A percentile compares a stretch with the other conserved stretches of the same genome.
These are phyloP conservation scores for Tokudaia tokunoshimensis DNA, from an alignment of 2,797 vertebrate genomes.

Conservation along the genomic window DNA sequence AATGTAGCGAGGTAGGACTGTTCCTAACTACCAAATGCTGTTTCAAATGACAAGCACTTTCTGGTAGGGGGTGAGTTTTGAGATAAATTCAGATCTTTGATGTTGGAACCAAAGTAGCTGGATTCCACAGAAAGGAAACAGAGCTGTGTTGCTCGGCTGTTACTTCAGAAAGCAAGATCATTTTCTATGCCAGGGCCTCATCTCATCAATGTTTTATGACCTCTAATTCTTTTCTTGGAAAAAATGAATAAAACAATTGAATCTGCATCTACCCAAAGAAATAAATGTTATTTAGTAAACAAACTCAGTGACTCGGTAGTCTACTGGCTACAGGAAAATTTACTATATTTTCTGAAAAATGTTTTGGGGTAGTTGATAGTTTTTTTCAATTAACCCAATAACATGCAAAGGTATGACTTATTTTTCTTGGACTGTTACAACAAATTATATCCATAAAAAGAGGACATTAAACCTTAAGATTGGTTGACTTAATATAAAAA, in stretches of 20 bases:
- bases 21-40: background rate
- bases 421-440: slow-evolving; percentile 68
- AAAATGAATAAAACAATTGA: slow-evolving; percentile 72
- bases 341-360: slow-evolving; percentile 67
- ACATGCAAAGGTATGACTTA: slow-evolving; percentile 58
- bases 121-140: slow-evolving; percentile 66
- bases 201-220: slow-evolving; percentile 77
- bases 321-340: slow-evolving; percentile 63
- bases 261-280: slow-evolving; percentile 80
- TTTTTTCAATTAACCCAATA: slow-evolving; percentile 73
- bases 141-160: slow-evolving; percentile 66
- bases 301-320: slow-evolving; percentile 79
- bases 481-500: slow-evolving; percentile 64
- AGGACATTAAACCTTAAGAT: slow-evolving; percentile 26
- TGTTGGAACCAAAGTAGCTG: slow-evolving; percentile 62
- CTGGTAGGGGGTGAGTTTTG: background rate
- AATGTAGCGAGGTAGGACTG: background rate
- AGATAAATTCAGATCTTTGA: slow-evolving; percentile 20
- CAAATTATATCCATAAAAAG: slow-evolving; percentile 60
- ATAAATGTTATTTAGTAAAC: slow-evolving; percentile 58
- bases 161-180: slow-evolving; percentile 79
- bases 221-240: slow-evolving; percentile 71
- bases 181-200: slow-evolving; percentile 74
- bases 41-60: background rate
- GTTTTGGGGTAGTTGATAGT: slow-evolving; percentile 63